Evolutionary conservation across 1,140 invertebrate species (phyloP).

Genomic region (Bombus pyrosoma): DNA sequence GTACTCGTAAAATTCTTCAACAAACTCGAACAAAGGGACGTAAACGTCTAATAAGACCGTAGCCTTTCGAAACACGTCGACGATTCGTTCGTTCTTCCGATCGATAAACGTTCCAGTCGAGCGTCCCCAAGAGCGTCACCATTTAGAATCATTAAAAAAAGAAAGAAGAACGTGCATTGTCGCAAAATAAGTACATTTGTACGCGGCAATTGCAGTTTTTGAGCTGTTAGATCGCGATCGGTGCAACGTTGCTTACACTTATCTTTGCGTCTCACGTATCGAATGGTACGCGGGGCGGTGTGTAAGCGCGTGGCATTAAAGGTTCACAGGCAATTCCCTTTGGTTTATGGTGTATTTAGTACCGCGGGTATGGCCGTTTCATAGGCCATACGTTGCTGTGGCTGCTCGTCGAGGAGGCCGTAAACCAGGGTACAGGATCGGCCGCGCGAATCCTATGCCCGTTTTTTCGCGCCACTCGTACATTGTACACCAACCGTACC

Average conservation of each 20-base stretch:
- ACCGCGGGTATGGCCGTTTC: constrained; percentile 66
- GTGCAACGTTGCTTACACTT: constrained; percentile 7
- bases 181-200: background rate
- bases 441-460: background rate
- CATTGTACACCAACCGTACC: constrained; percentile 14
- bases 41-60: constrained; percentile 31
- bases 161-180: no score
- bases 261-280: constrained; percentile 22
- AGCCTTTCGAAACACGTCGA: background rate
- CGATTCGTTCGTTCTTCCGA: background rate
- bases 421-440: constrained; percentile 37
- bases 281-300: background rate
- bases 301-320: constrained; percentile 63
- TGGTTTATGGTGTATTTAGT: constrained; percentile 74
- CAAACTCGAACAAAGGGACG: background rate
- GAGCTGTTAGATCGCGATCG: no score
- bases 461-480: constrained; percentile 3
- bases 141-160: background rate
- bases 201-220: constrained; percentile 1
- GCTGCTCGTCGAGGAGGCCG: constrained; percentile 45
- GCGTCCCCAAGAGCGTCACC: no score
- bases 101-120: background rate
- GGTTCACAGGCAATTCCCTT: constrained; percentile 68
- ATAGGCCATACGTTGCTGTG: constrained; percentile 65
- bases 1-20: constrained; percentile 12